These are phyloP conservation scores for Diarsia mendica DNA, from an alignment of 2,888 invertebrate genomes.

Conservation along the genomic window DNA sequence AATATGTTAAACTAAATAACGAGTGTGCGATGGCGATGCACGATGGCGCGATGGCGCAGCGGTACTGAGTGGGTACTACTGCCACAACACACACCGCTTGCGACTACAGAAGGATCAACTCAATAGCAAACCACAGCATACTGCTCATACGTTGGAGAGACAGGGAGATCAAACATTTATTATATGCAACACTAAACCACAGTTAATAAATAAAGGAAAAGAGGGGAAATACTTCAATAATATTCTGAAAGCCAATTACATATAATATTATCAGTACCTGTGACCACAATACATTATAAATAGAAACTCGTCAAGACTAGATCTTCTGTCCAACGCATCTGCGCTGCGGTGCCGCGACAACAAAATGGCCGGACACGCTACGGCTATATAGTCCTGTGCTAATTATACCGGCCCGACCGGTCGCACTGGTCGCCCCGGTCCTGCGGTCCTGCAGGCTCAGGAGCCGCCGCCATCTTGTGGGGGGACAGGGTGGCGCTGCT, in stretches of 20 bases:
- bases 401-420: conserved; percentile 38
- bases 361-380: too few species aligned
- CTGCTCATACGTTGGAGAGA: not conserved
- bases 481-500: not conserved
- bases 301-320: not conserved
- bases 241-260: not conserved
- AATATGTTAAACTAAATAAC: conserved; percentile 22
- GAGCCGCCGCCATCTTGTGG: conserved; percentile 4
- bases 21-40: not conserved
- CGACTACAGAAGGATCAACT: not conserved
- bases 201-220: not conserved
- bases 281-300: not conserved
- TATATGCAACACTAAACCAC: too few species aligned
- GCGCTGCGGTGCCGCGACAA: not conserved
- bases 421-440: not conserved
- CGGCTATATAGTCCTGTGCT: conserved; percentile 3
- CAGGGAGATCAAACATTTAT: not conserved
- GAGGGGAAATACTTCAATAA: not conserved
- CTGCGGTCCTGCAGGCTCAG: not conserved
- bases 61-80: not conserved
- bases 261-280: not conserved
- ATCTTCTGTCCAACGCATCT: too few species aligned
- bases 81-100: not conserved
- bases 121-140: not conserved
- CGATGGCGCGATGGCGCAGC: not conserved